A percentile compares a stretch with the other conserved stretches of the same genome.
Conservation (phyloP, 2,888 invertebrate genomes). For the Erebia palarica region DNA sequence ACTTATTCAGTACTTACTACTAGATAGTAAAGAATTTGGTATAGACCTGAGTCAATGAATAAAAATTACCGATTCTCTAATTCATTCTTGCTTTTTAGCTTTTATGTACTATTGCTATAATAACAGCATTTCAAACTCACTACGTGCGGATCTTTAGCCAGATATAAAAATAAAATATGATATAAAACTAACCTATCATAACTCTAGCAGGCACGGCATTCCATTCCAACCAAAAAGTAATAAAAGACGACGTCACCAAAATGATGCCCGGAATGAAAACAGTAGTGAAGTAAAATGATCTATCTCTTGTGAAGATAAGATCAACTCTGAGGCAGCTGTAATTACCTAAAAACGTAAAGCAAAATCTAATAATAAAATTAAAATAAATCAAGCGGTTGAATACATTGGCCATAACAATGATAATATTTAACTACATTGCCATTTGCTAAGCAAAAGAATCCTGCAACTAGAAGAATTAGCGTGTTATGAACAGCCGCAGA, state of each 20-base stretch:
- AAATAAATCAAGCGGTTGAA: constrained; percentile 47
- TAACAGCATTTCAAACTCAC: background rate
- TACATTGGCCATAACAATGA: constrained; percentile 40
- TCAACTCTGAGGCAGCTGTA: constrained; percentile 98
- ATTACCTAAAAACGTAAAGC: constrained; percentile 89
- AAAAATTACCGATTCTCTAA: background rate
- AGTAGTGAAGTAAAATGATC: constrained; percentile 98
- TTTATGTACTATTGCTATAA: too few species aligned
- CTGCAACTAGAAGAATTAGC: constrained; percentile 65
- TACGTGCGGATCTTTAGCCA: background rate
- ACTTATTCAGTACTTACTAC: background rate
- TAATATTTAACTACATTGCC: constrained; percentile 51
- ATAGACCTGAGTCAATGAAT: background rate
- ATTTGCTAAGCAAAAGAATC: constrained; percentile 59
- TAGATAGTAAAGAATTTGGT: background rate
- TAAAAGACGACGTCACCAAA: constrained; percentile 97
- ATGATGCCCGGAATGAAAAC: constrained; percentile 98
- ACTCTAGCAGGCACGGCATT: constrained; percentile 98
- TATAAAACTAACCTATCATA: constrained; percentile 92
- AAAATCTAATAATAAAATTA: constrained; percentile 63
- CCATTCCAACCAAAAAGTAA: constrained; percentile 99
- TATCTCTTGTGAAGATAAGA: constrained; percentile 96
- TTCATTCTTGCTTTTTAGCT: too few species aligned
- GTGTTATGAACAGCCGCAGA: constrained; percentile 75
- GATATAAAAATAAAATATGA: constrained; percentile 27